Evolutionary conservation across 2,888 invertebrate species (phyloP), one percentile per base, ranked within the genome.

Genomic region (Phania funesta): DNA sequence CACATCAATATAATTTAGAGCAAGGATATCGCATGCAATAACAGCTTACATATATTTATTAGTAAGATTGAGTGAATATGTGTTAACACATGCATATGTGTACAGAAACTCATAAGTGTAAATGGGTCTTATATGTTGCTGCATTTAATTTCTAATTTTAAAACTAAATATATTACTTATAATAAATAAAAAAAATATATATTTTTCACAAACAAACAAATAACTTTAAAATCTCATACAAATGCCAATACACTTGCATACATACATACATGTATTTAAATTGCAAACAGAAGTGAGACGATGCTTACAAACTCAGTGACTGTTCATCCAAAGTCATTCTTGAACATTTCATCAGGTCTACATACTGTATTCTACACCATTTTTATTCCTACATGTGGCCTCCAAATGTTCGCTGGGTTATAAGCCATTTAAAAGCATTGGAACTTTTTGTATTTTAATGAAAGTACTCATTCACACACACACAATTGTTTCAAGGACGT

Each of bases 1-100:
- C 64, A 50, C 70, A 81, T 81, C 74, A 78, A 78, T 74, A 74
- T 62, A 74, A 82, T 82, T 82, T 78, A 16, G 82, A 82, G 74
- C 82, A 82, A 82, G 82, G 82, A 82, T 82, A 78, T 13, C 56
- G 50, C 41, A 62, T 18, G 67, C 38, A 65, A 46, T 46, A 56
- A 16, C 65, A 75, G 73, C 64, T 68, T 56, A 32, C 56, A 18
- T 54, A 62, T 18, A 60, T 24, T 58, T 24, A 58, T 24, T 58
- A 24, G 50, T 11, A 48, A 32, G 29, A 44, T n/a, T 9, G 32
- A 2, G 8, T 32, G 7, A 54, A 22, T 64, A 32, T 56, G 6
- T 64, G 16, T 46, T 1, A n/a, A 35, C 24, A 11, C 24, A 8
- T 29, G 13, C 11, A 20, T 20, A 13, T 48, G 13, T 48, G 13